Evolutionary conservation across 1,140 invertebrate species (phyloP).

Genomic region (Dreissena polymorpha): DNA sequence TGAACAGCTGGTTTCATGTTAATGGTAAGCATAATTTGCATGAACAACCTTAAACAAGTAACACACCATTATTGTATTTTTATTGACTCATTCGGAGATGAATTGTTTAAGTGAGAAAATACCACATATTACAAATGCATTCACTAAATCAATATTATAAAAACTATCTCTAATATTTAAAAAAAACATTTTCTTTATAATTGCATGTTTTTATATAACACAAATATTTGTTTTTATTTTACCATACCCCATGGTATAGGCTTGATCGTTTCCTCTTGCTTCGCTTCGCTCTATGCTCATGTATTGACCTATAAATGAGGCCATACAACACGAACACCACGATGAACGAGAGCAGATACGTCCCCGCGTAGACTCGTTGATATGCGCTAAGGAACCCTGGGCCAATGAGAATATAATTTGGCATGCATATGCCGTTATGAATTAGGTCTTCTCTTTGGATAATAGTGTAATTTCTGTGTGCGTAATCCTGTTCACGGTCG

Average conservation of each 20-base stretch:
- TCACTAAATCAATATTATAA: neutral
- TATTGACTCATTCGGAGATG: neutral
- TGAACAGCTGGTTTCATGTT: neutral
- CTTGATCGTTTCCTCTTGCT: slow-evolving; percentile 63
- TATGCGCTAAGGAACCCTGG: slow-evolving; percentile 58
- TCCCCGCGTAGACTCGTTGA: slow-evolving; percentile 65
- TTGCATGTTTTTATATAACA: neutral
- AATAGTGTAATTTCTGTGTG: neutral
- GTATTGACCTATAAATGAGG: slow-evolving; percentile 65
- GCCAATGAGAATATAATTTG: slow-evolving; percentile 59
- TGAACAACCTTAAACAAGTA: too few species aligned
- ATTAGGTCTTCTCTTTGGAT: neutral
- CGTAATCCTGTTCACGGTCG: neutral
- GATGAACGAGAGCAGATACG: slow-evolving; percentile 64
- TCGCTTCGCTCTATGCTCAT: slow-evolving; percentile 60
- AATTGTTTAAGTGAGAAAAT: neutral
- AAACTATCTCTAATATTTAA: neutral
- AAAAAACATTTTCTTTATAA: neutral
- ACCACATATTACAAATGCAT: neutral
- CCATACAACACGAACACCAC: slow-evolving; percentile 66
- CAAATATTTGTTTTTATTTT: neutral
- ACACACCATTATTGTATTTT: neutral
- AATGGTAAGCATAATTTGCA: too few species aligned
- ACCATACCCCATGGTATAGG: slow-evolving; percentile 15
- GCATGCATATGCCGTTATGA: slow-evolving; percentile 61